Evolutionary conservation across 2,797 vertebrate species (phyloP).

Genomic region (Morelia viridis): DNA sequence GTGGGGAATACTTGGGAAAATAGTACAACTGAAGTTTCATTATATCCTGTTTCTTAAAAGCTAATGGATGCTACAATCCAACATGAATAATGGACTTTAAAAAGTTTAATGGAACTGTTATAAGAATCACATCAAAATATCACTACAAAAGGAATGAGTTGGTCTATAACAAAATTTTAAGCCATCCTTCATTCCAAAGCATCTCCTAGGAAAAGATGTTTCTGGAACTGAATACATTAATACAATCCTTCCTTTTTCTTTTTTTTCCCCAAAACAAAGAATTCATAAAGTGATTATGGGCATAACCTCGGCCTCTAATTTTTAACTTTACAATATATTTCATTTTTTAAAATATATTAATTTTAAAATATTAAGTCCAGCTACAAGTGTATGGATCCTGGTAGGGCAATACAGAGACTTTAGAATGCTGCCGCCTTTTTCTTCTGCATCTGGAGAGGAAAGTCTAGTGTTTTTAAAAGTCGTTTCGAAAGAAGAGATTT

Average conservation of each 20-base stretch:
- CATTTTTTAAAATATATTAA: neutral
- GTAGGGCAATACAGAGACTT: neutral
- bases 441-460: neutral
- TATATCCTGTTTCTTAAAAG: constrained; percentile 1
- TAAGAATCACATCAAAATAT: constrained; percentile 29
- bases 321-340: neutral
- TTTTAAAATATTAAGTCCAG: neutral
- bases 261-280: neutral
- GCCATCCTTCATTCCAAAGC: neutral
- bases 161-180: constrained; percentile 34
- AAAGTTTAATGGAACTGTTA: constrained; percentile 33
- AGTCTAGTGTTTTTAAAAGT: neutral
- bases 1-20: constrained; percentile 11
- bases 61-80: constrained; percentile 27
- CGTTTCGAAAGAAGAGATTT: neutral
- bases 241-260: neutral
- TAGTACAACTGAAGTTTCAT: neutral
- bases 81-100: constrained; percentile 14
- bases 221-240: constrained; percentile 19
- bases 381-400: neutral
- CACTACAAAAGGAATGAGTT: constrained; percentile 23
- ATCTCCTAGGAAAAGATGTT: neutral
- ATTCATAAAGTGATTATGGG: constrained; percentile 11
- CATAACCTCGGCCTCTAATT: neutral
- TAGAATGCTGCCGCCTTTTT: neutral